These are phyloP conservation scores for Ceyx erithaca DNA, from an alignment of 2,797 vertebrate genomes.

Conservation along the genomic window DNA sequence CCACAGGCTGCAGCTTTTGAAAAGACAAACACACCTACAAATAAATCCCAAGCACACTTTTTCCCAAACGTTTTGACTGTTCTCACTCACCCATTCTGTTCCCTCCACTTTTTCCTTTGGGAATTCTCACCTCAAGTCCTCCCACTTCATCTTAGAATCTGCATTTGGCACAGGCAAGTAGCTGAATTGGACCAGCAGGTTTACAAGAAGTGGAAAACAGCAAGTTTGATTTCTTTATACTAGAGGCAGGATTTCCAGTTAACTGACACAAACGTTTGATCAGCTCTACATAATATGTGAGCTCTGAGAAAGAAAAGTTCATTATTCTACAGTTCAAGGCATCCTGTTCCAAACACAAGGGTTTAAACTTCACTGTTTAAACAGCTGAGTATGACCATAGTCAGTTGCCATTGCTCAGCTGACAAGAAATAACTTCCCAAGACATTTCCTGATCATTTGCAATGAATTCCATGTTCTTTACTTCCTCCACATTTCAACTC, in stretches of 20 bases:
- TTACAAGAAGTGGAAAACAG: not conserved
- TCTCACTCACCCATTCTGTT: not conserved
- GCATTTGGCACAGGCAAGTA: not conserved
- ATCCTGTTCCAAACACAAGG: not conserved
- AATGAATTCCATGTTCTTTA: not conserved
- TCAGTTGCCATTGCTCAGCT: not conserved
- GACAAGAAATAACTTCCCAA: not conserved
- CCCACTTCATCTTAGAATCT: not conserved
- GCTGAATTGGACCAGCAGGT: not conserved
- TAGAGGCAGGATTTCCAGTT: not conserved
- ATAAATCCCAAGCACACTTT: not conserved
- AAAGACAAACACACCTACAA: not conserved
- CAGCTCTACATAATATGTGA: accelerated
- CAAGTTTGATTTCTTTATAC: not conserved
- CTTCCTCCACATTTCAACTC: not conserved
- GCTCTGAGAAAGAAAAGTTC: accelerated
- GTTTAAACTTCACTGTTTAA: not conserved
- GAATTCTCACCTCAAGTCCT: not conserved
- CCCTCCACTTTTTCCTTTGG: not conserved
- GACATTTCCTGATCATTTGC: not conserved
- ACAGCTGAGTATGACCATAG: not conserved
- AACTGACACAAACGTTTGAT: not conserved
- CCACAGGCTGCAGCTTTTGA: not conserved
- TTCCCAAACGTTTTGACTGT: not conserved
- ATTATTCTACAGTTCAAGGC: not conserved